These are phyloP conservation scores for Coregonus sp. DNA, from an alignment of 2,797 vertebrate species.

Conservation along the genomic window DNA sequence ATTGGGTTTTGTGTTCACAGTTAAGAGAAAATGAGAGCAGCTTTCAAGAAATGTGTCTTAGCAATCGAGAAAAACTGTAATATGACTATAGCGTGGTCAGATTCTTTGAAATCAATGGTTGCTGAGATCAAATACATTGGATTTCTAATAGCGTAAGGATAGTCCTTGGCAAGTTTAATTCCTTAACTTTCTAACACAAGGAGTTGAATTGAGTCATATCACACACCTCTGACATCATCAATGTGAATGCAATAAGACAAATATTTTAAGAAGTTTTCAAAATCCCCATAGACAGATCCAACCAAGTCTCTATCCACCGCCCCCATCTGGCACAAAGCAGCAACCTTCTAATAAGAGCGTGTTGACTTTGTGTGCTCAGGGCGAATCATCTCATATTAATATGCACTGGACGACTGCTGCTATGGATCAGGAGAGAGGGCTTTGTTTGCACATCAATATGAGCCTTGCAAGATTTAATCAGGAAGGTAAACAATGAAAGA, in stretches of 20 bases:
- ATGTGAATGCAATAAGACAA: conserved; percentile 55
- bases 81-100: neutral
- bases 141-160: neutral
- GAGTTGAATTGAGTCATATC: conserved; percentile 46
- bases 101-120: neutral
- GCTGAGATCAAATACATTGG: neutral
- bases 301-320: conserved; percentile 48
- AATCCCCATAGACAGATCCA: conserved; percentile 74
- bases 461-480: conserved; percentile 81
- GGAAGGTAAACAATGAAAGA: conserved; percentile 72
- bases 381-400: conserved; percentile 75
- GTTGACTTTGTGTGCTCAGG: conserved; percentile 68
- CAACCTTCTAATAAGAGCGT: conserved; percentile 72
- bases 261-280: conserved; percentile 75
- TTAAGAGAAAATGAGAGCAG: no score
- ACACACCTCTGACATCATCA: conserved; percentile 50
- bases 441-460: conserved; percentile 83
- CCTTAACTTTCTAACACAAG: conserved; percentile 17
- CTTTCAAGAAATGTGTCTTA: no score
- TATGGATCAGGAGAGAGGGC: conserved; percentile 67
- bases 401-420: conserved; percentile 70
- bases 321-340: conserved; percentile 32
- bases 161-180: neutral
- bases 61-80: neutral
- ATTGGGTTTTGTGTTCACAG: no score